Evolutionary conservation across 2,113 vertebrate species (phyloP).

Genomic region (Pagrus major): DNA sequence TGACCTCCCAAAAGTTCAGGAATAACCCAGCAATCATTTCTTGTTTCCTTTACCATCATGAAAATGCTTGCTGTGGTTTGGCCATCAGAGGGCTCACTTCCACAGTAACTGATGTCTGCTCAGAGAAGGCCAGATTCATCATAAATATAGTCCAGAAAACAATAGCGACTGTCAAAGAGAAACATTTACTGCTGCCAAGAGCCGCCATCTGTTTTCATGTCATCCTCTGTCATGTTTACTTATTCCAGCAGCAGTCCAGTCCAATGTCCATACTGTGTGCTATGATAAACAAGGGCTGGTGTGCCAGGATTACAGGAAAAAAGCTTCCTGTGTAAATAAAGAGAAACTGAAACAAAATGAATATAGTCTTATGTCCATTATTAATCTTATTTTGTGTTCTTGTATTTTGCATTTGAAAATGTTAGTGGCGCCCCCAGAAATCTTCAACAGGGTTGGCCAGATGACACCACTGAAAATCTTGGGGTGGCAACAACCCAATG

Average conservation of each 20-base stretch:
- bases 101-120: constrained; percentile 30
- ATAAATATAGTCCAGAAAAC: constrained; percentile 47
- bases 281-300: constrained; percentile 25
- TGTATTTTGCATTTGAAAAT: background rate
- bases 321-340: constrained; percentile 29
- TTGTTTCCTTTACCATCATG: constrained; percentile 30
- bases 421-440: too few species aligned
- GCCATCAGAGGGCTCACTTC: constrained; percentile 66
- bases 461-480: too few species aligned
- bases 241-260: constrained; percentile 47
- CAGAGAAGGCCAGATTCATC: constrained; percentile 11
- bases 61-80: constrained; percentile 43
- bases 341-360: background rate
- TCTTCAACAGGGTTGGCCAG: too few species aligned
- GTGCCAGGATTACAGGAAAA: constrained; percentile 12
- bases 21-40: constrained; percentile 9
- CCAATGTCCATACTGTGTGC: constrained; percentile 49
- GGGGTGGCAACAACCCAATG: too few species aligned
- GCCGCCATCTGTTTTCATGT: constrained; percentile 60
- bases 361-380: background rate
- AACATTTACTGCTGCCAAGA: constrained; percentile 43
- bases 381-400: background rate
- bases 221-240: constrained; percentile 47
- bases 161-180: constrained; percentile 29
- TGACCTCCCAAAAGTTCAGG: constrained; percentile 1